Percentiles rank a stretch among this genome's conserved stretches.
Conservation (phyloP, 2,888 invertebrate species). For the Troglohyphantes excavatus region DNA sequence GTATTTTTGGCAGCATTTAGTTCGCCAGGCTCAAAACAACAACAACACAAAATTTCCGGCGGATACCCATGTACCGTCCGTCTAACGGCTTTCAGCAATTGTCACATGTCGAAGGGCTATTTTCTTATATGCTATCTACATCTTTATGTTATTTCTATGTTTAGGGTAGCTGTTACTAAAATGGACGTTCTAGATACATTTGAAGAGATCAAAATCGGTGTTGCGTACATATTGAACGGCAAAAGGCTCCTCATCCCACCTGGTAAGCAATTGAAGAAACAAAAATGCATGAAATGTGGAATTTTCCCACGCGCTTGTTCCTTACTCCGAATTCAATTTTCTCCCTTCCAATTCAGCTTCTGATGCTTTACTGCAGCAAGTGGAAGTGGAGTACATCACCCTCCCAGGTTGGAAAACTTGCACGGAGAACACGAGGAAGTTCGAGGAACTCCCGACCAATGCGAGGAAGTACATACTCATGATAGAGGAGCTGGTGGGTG, state of each 20-base stretch:
- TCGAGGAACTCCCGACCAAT: slow-evolving; percentile 90
- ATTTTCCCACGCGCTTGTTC: no score
- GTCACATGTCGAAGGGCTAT: no score
- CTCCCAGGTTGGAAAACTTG: slow-evolving; percentile 93
- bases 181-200: slow-evolving; percentile 96
- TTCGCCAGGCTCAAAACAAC: no score
- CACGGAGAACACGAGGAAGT: slow-evolving; percentile 90
- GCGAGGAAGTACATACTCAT: slow-evolving; percentile 92
- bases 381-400: slow-evolving; percentile 92
- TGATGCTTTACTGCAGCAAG: slow-evolving; percentile 88
- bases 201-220: slow-evolving; percentile 87
- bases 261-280: slow-evolving; percentile 80
- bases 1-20: no score
- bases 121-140: no score
- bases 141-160: not conserved
- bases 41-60: no score
- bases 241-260: slow-evolving; percentile 88
- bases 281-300: no score
- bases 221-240: slow-evolving; percentile 90
- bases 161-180: slow-evolving; percentile 94
- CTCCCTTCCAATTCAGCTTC: slow-evolving; percentile 86
- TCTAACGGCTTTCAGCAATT: no score
- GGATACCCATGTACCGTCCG: no score
- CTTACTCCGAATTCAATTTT: no score
- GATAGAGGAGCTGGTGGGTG: slow-evolving; percentile 90